Evolutionary conservation across 2,113 vertebrate genomes (phyloP).

Genomic region (Murina feae): DNA sequence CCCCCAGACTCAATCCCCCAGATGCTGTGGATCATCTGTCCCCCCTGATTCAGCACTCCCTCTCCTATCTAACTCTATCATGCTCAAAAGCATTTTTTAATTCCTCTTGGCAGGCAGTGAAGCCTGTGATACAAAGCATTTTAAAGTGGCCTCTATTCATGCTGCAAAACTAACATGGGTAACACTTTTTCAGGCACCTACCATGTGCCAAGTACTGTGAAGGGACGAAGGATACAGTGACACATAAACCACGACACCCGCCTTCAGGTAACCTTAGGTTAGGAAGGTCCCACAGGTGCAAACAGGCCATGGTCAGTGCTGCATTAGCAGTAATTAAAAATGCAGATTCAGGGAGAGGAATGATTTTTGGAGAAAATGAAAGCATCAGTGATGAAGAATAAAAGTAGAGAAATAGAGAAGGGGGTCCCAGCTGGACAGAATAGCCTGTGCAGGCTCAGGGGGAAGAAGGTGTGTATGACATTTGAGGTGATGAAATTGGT

Average conservation of each 20-base stretch:
- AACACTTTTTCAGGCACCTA: neutral
- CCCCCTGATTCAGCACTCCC: neutral
- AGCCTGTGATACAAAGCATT: neutral
- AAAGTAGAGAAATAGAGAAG: neutral
- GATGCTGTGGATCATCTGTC: neutral
- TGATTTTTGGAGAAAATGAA: neutral
- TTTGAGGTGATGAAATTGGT: neutral
- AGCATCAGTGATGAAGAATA: neutral
- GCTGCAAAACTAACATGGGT: neutral
- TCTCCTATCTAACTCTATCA: neutral
- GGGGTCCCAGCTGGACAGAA: neutral
- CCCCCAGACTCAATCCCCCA: neutral
- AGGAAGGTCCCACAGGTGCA: neutral
- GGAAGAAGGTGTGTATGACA: rapidly evolving
- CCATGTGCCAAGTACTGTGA: neutral
- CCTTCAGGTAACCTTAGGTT: neutral
- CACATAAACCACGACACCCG: neutral
- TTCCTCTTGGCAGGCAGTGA: neutral
- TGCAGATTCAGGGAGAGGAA: neutral
- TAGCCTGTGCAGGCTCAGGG: neutral
- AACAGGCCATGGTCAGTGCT: neutral
- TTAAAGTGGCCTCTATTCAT: neutral
- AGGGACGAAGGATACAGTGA: neutral
- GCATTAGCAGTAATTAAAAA: neutral
- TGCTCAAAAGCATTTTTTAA: neutral